A percentile compares a stretch with the other conserved stretches of the same genome.
Evolutionary conservation across 2,888 invertebrate genomes (phyloP).

Genomic region (Drosophila falleni): DNA sequence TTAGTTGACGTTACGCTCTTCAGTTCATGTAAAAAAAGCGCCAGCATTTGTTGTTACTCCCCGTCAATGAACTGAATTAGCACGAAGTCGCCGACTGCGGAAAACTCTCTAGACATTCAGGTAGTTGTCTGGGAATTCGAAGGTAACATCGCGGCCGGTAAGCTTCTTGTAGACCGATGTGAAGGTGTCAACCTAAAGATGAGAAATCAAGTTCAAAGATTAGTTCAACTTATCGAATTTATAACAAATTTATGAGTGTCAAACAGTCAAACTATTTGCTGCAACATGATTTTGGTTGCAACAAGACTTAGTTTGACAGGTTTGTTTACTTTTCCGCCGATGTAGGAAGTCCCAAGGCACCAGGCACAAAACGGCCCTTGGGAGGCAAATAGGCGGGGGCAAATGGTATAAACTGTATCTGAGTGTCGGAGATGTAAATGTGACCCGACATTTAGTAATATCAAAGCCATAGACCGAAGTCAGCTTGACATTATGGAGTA

Average conservation of each 20-base stretch:
- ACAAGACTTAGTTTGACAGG: constrained; percentile 22
- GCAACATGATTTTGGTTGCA: constrained; percentile 21
- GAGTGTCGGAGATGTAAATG: constrained; percentile 5
- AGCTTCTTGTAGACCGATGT: constrained; percentile 99
- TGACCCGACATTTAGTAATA: constrained; percentile 21
- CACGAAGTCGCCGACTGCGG: constrained; percentile 42
- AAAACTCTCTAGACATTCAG: constrained; percentile 87
- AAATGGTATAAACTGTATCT: constrained; percentile 6
- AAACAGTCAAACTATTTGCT: constrained; percentile 34
- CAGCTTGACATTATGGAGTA: constrained; percentile 56
- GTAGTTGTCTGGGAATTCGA: constrained; percentile 99
- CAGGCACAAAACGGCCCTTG: constrained; percentile 60
- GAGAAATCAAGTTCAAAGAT: constrained; percentile 41
- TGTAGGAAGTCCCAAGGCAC: constrained; percentile 81
- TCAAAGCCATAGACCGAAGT: constrained; percentile 7
- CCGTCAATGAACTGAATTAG: constrained; percentile 56
- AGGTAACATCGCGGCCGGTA: constrained; percentile 99
- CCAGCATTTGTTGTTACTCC: constrained; percentile 66
- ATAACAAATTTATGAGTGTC: constrained; percentile 30
- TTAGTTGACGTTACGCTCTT: constrained; percentile 71
- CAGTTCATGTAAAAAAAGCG: constrained; percentile 63
- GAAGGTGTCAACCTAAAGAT: constrained; percentile 97
- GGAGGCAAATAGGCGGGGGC: constrained; percentile 82
- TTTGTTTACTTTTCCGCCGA: constrained; percentile 73
- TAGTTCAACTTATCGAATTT: constrained; percentile 7